Evolutionary conservation across 1,140 invertebrate genomes (phyloP), one percentile per base, ranked within the genome.

Genomic region (Drosophila grimshawi): DNA sequence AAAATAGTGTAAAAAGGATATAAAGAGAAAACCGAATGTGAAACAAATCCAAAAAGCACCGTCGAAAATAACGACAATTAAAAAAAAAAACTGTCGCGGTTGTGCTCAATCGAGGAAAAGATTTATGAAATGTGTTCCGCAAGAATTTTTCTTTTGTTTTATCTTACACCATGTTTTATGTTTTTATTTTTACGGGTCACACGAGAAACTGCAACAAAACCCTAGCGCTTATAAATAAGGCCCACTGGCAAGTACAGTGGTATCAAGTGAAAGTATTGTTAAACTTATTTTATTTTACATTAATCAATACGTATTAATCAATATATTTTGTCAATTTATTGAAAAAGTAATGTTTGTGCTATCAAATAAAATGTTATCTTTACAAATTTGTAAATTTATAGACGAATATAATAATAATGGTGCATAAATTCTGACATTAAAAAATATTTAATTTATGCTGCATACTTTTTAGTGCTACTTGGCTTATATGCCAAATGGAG

Each of bases 101-200:
- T 83, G 83, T 74, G 80, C 83, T 80, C 83, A 88, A 86, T 86
- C 80, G 80, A 43, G 60, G 62, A 56, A 57, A 88, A 86, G 83
- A 86, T 86, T 86, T 86, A 86, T 88, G 83, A 82, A 86, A 80
- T 80, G 76, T 86, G 71, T 88, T 82, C 70, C 71, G 80, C 62
- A 63, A 67, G 64, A 70, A 64, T 66, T 79, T 86, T 55, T 74
- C 19, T 33, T 63, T 49, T 61, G 35, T 53, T 70, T 72, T 41
- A 61, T 48, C 8, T 57, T 49, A 51, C 19, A 19, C 19, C 19
- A 63, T 72, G 55, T 10, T 10, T 71, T 64, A 41, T 41, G 35
- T 30, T 33, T 80, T 68, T 71, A 62, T 55, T 68, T 71, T 56
- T 56, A 56, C 51, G 41, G 56, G 52, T 70, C 66, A 60, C 46